A percentile compares a stretch with the other conserved stretches of the same genome.
Evolutionary conservation across 2,888 invertebrate species (phyloP).

Genomic region (Zele albiditarsus): DNA sequence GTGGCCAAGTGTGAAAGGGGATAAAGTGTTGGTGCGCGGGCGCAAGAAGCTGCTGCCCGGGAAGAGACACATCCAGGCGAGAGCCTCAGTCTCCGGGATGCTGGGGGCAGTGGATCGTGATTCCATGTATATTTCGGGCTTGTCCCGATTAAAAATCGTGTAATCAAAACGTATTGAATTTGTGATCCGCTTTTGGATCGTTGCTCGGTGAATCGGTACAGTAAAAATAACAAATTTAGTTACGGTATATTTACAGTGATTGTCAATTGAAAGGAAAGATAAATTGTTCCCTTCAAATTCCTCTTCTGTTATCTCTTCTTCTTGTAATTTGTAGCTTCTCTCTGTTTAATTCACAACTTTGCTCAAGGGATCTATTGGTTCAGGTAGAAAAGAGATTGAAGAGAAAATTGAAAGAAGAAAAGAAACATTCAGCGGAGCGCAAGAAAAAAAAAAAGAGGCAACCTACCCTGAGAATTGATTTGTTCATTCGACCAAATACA

Average conservation of each 20-base stretch:
- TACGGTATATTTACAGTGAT: neutral
- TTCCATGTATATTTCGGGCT: conserved; percentile 66
- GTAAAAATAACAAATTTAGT: neutral
- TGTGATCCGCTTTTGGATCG: neutral
- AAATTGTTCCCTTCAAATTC: neutral
- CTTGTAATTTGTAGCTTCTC: neutral
- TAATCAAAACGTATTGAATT: conserved; percentile 57
- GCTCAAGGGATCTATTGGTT: neutral
- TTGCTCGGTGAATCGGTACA: neutral
- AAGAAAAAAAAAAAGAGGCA: neutral
- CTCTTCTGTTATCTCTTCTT: neutral
- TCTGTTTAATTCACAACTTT: neutral
- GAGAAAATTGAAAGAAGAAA: neutral
- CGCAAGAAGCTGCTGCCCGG: conserved; percentile 71
- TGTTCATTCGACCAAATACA: conserved; percentile 61
- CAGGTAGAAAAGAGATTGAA: neutral
- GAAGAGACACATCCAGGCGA: conserved; percentile 69
- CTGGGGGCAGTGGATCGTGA: conserved; percentile 71
- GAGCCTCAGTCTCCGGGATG: conserved; percentile 71
- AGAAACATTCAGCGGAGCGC: conserved; percentile 7
- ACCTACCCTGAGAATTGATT: conserved; percentile 49
- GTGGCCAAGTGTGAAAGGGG: conserved; percentile 42
- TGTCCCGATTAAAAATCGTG: conserved; percentile 47
- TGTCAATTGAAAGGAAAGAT: neutral
- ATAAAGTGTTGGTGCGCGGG: conserved; percentile 65